Conservation (phyloP, 1,140 invertebrate species). For the Aphaenogaster floridana region DNA sequence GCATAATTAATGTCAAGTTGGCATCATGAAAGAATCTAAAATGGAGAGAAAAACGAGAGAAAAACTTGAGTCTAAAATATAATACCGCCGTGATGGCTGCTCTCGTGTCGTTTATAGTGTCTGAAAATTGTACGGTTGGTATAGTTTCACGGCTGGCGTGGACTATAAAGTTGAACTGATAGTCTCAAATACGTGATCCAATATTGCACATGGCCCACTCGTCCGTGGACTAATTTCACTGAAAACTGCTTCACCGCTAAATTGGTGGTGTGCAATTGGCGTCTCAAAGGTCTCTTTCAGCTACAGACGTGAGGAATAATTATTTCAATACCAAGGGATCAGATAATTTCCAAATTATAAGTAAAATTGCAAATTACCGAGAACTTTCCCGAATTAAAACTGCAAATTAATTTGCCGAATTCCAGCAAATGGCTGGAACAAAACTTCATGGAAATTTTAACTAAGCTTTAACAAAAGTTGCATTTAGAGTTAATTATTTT, state of each 20-base stretch:
- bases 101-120: conserved; percentile 6
- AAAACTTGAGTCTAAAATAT: conserved; percentile 11
- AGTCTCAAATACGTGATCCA: conserved; percentile 43
- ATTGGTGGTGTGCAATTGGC: background rate
- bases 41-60: background rate
- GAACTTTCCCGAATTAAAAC: background rate
- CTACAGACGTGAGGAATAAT: background rate
- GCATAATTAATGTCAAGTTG: background rate
- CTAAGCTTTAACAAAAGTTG: background rate
- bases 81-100: background rate
- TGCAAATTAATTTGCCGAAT: background rate
- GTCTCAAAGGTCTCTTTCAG: conserved; percentile 2
- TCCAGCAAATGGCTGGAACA: background rate
- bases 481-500: background rate
- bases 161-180: conserved; percentile 23
- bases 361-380: background rate
- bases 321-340: background rate
- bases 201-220: conserved; percentile 38
- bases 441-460: background rate
- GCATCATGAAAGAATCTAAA: background rate
- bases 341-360: background rate
- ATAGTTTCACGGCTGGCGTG: conserved; percentile 17
- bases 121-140: conserved; percentile 5
- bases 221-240: conserved; percentile 44
- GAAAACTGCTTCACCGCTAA: conserved; percentile 24